Conservation (phyloP, 2,113 vertebrate species). For the Copsychus sechellarum region DNA sequence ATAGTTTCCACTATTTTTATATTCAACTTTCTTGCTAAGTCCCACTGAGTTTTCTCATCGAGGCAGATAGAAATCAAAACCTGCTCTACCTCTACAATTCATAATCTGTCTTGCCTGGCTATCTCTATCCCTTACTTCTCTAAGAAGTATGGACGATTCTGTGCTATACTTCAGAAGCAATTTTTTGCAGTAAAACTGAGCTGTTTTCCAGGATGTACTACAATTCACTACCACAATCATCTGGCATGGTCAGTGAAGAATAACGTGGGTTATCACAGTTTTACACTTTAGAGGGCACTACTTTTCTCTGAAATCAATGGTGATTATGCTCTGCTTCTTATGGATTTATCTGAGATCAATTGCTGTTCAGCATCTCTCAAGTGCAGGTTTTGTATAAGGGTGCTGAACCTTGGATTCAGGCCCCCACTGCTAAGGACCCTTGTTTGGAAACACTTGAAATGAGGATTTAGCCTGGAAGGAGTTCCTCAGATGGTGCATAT, state of each 20-base stretch:
- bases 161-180: not conserved
- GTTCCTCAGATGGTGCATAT: not conserved
- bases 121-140: not conserved
- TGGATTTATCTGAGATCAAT: not conserved
- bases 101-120: not conserved
- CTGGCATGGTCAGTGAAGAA: not conserved
- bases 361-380: not conserved
- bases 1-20: not conserved
- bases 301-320: not conserved
- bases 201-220: not conserved
- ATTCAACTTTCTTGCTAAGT: not conserved
- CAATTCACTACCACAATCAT: not conserved
- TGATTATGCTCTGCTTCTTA: not conserved
- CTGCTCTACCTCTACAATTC: not conserved
- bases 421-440: not conserved
- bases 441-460: not conserved
- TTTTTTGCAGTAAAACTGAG: not conserved
- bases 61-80: not conserved
- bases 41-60: not conserved
- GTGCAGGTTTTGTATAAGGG: not conserved
- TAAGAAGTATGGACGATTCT: not conserved
- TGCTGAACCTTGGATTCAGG: not conserved
- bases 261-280: not conserved
- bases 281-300: not conserved
- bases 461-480: not conserved